These are phyloP conservation scores for Gila orcuttii DNA, from an alignment of 2,113 vertebrate species.

Conservation along the genomic window DNA sequence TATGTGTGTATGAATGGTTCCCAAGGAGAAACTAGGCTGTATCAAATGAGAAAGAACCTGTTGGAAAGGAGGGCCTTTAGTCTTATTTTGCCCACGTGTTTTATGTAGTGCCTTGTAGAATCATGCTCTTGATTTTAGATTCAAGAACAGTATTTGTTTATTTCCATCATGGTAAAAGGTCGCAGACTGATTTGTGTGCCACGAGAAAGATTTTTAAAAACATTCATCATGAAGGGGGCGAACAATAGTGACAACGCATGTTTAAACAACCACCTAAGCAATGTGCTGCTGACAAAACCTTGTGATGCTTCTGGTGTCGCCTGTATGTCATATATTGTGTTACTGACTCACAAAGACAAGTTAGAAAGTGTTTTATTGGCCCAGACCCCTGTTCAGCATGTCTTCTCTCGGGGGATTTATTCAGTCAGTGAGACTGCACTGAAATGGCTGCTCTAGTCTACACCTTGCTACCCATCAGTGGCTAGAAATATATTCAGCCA, in stretches of 20 bases:
- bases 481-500: background rate
- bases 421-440: background rate
- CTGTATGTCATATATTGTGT: background rate
- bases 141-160: slow-evolving; percentile 3
- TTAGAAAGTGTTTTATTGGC: slow-evolving; percentile 17
- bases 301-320: background rate
- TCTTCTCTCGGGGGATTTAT: background rate
- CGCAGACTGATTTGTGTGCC: background rate
- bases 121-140: background rate
- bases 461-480: slow-evolving; percentile 1
- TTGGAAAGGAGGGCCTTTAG: slow-evolving; percentile 1
- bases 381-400: background rate
- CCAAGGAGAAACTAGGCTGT: background rate
- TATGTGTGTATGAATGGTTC: slow-evolving; percentile 6
- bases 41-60: slow-evolving; percentile 3
- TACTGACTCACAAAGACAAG: background rate
- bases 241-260: background rate
- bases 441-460: slow-evolving; percentile 3
- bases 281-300: background rate
- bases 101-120: background rate
- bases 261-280: background rate
- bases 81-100: background rate
- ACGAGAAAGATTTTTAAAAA: background rate
- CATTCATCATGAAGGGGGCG: background rate
- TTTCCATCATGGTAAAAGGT: background rate